Evolutionary conservation across 1,140 invertebrate genomes (phyloP).

Genomic region (Parapsyche elsis): DNA sequence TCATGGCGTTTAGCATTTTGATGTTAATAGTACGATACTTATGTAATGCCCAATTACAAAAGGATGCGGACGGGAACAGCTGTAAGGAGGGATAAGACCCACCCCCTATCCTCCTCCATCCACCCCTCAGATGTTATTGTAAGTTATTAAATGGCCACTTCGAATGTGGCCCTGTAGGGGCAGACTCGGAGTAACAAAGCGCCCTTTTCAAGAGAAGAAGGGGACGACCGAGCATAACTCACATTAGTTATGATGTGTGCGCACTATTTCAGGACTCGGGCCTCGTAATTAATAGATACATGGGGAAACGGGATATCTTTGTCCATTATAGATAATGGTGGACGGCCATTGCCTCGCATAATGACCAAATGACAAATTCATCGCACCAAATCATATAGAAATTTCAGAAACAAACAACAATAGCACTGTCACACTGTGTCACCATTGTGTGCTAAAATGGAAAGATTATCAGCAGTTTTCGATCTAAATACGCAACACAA

Average conservation of each 20-base stretch:
- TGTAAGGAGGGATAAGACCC: slow-evolving; percentile 45
- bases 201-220: neutral
- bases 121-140: slow-evolving; percentile 43
- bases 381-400: neutral
- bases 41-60: slow-evolving; percentile 51
- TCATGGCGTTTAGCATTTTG: slow-evolving; percentile 39
- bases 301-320: slow-evolving; percentile 28
- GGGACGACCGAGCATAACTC: slow-evolving; percentile 8
- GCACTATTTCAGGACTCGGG: neutral
- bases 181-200: neutral
- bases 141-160: slow-evolving; percentile 50
- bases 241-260: slow-evolving; percentile 30
- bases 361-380: slow-evolving; percentile 15
- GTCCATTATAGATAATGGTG: slow-evolving; percentile 27
- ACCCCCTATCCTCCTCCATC: neutral
- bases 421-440: neutral
- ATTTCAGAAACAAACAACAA: neutral
- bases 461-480: neutral
- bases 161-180: neutral
- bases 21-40: slow-evolving; percentile 35
- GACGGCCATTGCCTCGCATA: slow-evolving; percentile 1
- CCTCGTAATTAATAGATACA: slow-evolving; percentile 32
- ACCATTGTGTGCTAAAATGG: neutral
- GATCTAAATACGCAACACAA: neutral
- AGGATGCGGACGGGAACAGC: slow-evolving; percentile 44